phyloP scores from a whole-genome alignment of 2,797 vertebrate species.

The Galaxias olidus region DNA sequence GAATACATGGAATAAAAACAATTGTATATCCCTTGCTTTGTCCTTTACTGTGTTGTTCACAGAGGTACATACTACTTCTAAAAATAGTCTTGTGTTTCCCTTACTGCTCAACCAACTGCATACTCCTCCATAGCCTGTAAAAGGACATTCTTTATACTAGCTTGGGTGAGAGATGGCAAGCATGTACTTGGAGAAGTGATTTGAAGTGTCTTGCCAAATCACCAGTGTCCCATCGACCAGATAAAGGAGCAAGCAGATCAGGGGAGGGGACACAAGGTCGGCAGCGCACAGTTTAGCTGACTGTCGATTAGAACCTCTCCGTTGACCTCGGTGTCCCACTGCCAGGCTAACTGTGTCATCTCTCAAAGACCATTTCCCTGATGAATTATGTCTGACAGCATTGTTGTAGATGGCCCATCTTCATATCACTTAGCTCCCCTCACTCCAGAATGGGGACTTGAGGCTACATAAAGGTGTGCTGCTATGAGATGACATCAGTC shows the following conservation, averaged over 20 bases:
- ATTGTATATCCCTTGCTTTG: slow-evolving; percentile 4
- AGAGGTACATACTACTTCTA: background rate
- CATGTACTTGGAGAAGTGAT: background rate
- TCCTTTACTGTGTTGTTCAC: slow-evolving; percentile 12
- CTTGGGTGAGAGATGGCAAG: slow-evolving; percentile 17
- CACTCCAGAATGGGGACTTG: slow-evolving; percentile 37
- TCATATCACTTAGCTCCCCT: slow-evolving; percentile 52
- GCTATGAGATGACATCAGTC: slow-evolving; percentile 49
- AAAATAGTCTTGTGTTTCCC: too few relatives aligned
- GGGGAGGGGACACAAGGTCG: slow-evolving; percentile 47
- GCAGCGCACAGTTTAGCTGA: slow-evolving; percentile 53
- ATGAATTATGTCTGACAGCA: slow-evolving; percentile 63
- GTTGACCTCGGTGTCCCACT: slow-evolving; percentile 56
- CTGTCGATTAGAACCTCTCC: slow-evolving; percentile 55
- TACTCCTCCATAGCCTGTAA: too few relatives aligned
- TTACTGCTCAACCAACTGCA: too few relatives aligned
- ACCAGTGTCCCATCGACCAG: slow-evolving; percentile 3
- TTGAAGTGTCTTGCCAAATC: too few relatives aligned
- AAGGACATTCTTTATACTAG: background rate
- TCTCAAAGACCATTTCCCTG: slow-evolving; percentile 72
- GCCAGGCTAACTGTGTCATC: slow-evolving; percentile 67
- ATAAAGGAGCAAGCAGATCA: background rate
- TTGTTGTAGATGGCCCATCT: slow-evolving; percentile 63
- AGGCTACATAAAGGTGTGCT: slow-evolving; percentile 31
- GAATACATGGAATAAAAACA: background rate